Evolutionary conservation across 2,113 vertebrate genomes (phyloP), one percentile per base, ranked within the genome.

Genomic region (Potamarius usumacintae): DNA sequence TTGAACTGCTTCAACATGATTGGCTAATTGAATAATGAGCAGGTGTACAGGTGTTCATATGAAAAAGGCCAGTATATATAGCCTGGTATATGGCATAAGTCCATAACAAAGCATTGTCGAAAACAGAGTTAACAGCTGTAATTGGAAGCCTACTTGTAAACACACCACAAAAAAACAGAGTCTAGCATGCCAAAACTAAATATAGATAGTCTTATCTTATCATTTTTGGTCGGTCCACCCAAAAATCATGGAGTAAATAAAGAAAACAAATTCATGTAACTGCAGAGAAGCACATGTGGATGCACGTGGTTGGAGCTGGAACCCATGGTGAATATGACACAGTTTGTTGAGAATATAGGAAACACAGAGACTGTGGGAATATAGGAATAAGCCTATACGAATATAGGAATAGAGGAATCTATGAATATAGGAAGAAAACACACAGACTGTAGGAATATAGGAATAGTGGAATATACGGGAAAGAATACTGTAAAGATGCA

Each of bases 121-220:
- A 14, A 27, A 69, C 30, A 53, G 18, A 53, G 34, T 1, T 8
- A 30, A 69, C 7, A 83, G 63, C 14, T 69, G 42, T 53, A 42
- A 67, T 65, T 52, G 69, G 62, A 20, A 69, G 55, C 18, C 53
- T 80, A 22, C 20, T 18, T 52, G 48, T 84, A 83, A 84, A 71
- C 50, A 84, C 5, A 50, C 17, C 9, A 18, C 48, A 84, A 69
- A 30, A 27, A 18, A 83, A 14, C 22, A 30, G 50, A 57, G 11
- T 57, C 25, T 34, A n/a, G 65, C 65, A 72, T 71, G 22, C 50
- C n/a, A 71, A 34, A 74, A 85, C 67, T 85, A 85, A 74, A 74
- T 85, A 85, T 85, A 85, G 69, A 72, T 57, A 72, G 25, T 9
- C 52, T 72, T 74, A 85, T 72, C 83, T 85, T 85, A 60, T 85